A percentile compares a stretch with the other conserved stretches of the same genome.
Conservation (phyloP, 2,888 invertebrate species). For the Phasia obesa region DNA sequence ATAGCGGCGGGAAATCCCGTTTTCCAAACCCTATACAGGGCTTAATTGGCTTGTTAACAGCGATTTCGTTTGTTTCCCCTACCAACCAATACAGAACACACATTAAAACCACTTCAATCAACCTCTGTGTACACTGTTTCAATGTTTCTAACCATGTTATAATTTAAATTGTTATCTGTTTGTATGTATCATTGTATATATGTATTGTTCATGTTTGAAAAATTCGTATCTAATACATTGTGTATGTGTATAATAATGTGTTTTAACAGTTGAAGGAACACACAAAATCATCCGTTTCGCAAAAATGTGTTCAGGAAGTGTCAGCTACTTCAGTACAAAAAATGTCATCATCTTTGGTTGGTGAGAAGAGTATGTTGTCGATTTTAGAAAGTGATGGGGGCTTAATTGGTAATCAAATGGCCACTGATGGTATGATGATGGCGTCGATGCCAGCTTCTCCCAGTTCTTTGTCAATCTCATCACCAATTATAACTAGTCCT, state of each 20-base stretch:
- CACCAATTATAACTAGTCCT: slow-evolving; percentile 14
- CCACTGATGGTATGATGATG: background rate
- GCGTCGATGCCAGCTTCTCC: background rate
- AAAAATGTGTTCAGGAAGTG: slow-evolving; percentile 48
- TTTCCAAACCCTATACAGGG: too few relatives aligned
- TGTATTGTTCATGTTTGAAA: slow-evolving; percentile 8
- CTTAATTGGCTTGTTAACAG: background rate
- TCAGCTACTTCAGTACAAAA: slow-evolving; percentile 29
- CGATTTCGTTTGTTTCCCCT: background rate
- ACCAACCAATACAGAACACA: background rate
- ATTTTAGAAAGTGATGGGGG: slow-evolving; percentile 2
- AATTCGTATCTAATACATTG: slow-evolving; percentile 36
- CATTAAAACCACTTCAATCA: background rate
- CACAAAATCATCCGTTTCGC: slow-evolving; percentile 36
- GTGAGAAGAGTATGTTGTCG: slow-evolving; percentile 6
- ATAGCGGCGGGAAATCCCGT: too few relatives aligned
- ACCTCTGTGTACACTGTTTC: background rate
- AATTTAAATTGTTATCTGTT: slow-evolving; percentile 22
- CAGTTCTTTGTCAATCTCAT: background rate
- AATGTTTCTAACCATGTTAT: slow-evolving; percentile 18
- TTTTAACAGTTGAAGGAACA: slow-evolving; percentile 51
- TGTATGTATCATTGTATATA: slow-evolving; percentile 5
- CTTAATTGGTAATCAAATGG: slow-evolving; percentile 10
- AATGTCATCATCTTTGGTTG: slow-evolving; percentile 11
- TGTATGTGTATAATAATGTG: slow-evolving; percentile 42